phyloP scores from a whole-genome alignment of 1,140 invertebrate genomes.

The Acyrthosiphon pisum region DNA sequence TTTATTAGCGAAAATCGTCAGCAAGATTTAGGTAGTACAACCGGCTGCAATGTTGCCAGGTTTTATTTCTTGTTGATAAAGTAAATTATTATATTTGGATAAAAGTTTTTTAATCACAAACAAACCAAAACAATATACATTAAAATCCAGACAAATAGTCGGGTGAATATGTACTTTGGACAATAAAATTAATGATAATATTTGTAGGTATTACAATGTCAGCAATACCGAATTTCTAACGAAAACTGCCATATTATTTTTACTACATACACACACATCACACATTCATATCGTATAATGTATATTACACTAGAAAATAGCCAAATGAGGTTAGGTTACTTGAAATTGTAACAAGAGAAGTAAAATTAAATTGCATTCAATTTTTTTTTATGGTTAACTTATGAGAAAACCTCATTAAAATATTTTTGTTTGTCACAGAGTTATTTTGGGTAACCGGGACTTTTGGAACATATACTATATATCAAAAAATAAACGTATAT shows the following conservation, averaged over 20 bases:
- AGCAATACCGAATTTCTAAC: neutral
- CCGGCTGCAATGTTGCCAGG: neutral
- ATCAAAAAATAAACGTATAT: neutral
- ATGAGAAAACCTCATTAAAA: neutral
- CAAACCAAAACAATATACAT: neutral
- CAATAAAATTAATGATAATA: neutral
- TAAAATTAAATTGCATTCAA: too few relatives aligned
- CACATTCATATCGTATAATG: neutral
- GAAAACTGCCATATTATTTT: neutral
- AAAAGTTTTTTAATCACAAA: neutral
- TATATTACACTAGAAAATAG: neutral
- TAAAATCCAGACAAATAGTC: neutral
- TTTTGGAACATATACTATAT: neutral
- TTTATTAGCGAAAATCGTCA: constrained; percentile 1
- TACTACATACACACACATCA: neutral
- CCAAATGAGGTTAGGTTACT: neutral
- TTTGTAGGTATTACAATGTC: neutral
- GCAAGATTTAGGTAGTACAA: neutral
- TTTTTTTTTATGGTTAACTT: neutral
- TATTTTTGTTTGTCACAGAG: neutral
- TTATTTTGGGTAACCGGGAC: neutral
- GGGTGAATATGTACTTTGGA: neutral
- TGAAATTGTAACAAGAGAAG: neutral
- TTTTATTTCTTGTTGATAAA: constrained; percentile 4
- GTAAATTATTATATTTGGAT: neutral